Evolutionary conservation across 2,888 invertebrate genomes (phyloP), one percentile per base, ranked within the genome.

Genomic region (Leucania comma): DNA sequence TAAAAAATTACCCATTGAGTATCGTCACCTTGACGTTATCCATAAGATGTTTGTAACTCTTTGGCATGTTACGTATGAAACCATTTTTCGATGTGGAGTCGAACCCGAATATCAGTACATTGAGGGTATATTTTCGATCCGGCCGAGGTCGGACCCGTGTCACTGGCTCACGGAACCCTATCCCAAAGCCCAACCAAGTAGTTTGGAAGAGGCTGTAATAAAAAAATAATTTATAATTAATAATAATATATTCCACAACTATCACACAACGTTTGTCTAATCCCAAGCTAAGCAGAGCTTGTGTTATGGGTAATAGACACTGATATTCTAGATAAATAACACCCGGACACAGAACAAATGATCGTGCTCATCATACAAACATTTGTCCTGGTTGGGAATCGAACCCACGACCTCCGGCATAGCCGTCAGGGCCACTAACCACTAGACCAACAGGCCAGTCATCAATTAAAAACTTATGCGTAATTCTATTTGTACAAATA

Each of bases 31-130:
- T 35, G 17, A 84, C n/a, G 6, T 76, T 66, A 3, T 97, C 95
- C 2, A 95, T 97, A 42, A 99, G 90, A 88, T 97, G 97, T n/a
- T 96, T 95, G 87, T 98, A 98, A 24, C 97, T 97, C 83, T 97
- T 97, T 0, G 98, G 98, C 85, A 99, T 94, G 86, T 98, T 97
- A 42, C 98, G 96, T 59, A 98, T 97, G 85, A 98, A 98, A 2
- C 98, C 97, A 92, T 98, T 98, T 61, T 97, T 96, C 0, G 99
- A 98, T 1, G 99, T 92, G 0, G 99, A 99, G 93, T 99, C 99
- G 86, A 98, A 98, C 0, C 98, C 99, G 78, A 98, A 97, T 96
- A 99, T 98, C 0, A 99, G 91, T 0, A 99, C 97, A 90, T 98
- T 98, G 56, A 90, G 26, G 0, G 86, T 79, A 8, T 89, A 78